Base-by-base conservation (phyloP, 1,140 invertebrate genomes). In the Drosophila insularis region DNA sequence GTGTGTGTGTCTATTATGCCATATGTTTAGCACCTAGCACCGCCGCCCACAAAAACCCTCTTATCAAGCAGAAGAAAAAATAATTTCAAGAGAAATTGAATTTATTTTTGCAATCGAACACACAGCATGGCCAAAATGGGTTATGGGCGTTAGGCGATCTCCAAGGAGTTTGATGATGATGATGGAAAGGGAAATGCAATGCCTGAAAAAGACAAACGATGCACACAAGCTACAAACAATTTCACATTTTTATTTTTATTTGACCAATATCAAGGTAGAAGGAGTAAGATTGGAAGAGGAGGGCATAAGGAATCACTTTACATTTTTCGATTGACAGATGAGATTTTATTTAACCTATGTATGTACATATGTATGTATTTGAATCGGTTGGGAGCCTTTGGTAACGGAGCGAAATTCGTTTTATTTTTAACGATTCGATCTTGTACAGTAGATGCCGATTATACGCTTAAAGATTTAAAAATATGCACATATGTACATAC, bases 81-180 rank as follows among this genome's bases (percentile, higher is more conserved):
- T 60, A 55, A 46, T 58, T 43, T 31, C 78, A 81, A 87, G 81
- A 68, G 80, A 70, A 87, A 87, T 85, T 87, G 82, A 72, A 85
- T 85, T 85, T 87, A 68, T 77, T 35, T 23, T 68, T 50, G 65
- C 81, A 77, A 80, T 80, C 65, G 70, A 80, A 72, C 65, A 72
- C 68, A 21, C 60, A 76, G 62, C 77, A 74, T 46, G 73, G 14
- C 23, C n/a, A 31, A n/a, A 65, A 54, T 43, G 37, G 35, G 37
- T 4, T 5, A 14, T 17, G 54, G 43, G 39, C 27, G 0, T 4
- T 27, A 4, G 23, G 4, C 27, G 27, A 27, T 27, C n/a, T n/a
- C n/a, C n/a, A n/a, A n/a, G n/a, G 4, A 0, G 2, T 27, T 27
- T 27, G 27, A 27, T 27, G 27, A 27, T 27, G 27, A 27, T 2